Evolutionary conservation across 2,113 vertebrate genomes (phyloP).

Genomic region (Proterorhinus semilunaris): DNA sequence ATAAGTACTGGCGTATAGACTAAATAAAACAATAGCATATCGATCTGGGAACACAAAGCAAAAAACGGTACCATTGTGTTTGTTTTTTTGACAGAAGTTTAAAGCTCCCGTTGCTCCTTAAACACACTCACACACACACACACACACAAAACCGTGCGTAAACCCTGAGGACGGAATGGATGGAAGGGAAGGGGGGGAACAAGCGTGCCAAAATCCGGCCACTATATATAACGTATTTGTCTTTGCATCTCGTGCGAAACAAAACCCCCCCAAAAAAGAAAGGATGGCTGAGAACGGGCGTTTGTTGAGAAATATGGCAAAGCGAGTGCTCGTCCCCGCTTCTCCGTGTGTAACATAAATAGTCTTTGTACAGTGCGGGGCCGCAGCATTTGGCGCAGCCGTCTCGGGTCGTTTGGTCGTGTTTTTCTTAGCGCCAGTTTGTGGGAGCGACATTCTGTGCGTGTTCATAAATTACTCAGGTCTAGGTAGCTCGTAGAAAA

Average conservation of each 20-base stretch:
- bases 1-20: slow-evolving; percentile 61
- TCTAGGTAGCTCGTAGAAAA: slow-evolving; percentile 40
- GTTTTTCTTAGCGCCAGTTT: slow-evolving; percentile 36
- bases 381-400: slow-evolving; percentile 17
- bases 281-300: background rate
- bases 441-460: slow-evolving; percentile 58
- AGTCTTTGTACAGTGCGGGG: slow-evolving; percentile 6
- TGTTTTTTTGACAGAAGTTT: slow-evolving; percentile 6
- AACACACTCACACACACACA: background rate
- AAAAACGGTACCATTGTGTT: slow-evolving; percentile 16
- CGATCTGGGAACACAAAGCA: slow-evolving; percentile 48
- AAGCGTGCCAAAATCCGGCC: slow-evolving; percentile 17
- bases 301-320: slow-evolving; percentile 46
- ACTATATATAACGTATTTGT: background rate
- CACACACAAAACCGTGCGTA: slow-evolving; percentile 49
- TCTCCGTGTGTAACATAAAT: slow-evolving; percentile 29
- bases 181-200: slow-evolving; percentile 3
- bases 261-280: background rate
- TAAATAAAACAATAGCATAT: slow-evolving; percentile 58
- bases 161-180: slow-evolving; percentile 64
- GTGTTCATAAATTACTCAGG: slow-evolving; percentile 52
- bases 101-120: slow-evolving; percentile 19
- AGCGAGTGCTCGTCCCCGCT: slow-evolving; percentile 35
- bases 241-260: slow-evolving; percentile 10
- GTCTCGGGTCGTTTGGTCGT: slow-evolving; percentile 1